Percentiles rank a stretch among this genome's conserved stretches.
These are phyloP conservation scores for Tipula lateralis DNA, from an alignment of 2,888 invertebrate species.

Conservation along the genomic window DNA sequence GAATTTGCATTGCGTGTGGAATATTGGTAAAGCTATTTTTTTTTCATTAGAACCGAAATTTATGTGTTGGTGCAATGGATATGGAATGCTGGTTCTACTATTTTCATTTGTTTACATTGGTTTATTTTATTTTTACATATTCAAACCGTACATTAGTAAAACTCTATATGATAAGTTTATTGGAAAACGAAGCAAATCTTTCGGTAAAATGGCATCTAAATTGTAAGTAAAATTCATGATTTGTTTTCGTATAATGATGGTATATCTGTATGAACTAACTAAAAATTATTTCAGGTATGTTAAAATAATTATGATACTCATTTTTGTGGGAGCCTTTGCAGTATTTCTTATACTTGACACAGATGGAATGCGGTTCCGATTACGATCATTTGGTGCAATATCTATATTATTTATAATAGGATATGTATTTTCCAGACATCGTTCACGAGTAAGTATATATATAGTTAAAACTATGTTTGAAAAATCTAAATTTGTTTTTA, in stretches of 20 bases:
- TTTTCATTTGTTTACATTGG: conserved; percentile 57
- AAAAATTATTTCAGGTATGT: conserved; percentile 50
- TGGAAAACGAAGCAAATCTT: neutral
- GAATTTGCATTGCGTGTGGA: neutral
- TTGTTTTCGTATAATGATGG: neutral
- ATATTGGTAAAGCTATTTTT: neutral
- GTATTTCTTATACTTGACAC: conserved; percentile 64
- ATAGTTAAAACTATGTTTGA: neutral
- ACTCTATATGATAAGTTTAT: conserved; percentile 36
- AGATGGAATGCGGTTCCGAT: conserved; percentile 52
- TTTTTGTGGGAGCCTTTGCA: conserved; percentile 52
- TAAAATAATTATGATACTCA: conserved; percentile 47
- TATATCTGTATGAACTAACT: conserved; percentile 36
- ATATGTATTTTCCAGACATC: conserved; percentile 60
- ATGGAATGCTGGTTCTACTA: conserved; percentile 66
- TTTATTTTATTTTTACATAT: conserved; percentile 58
- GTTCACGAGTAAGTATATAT: conserved; percentile 49
- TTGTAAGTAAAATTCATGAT: neutral
- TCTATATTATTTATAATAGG: conserved; percentile 58
- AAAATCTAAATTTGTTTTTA: neutral
- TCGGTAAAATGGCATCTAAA: conserved; percentile 40
- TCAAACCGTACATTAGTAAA: conserved; percentile 55
- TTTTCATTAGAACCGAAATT: conserved; percentile 38
- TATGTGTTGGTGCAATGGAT: conserved; percentile 58
- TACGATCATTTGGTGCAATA: conserved; percentile 67